Base-by-base conservation (phyloP, 2,888 invertebrate genomes). In the Xestia c-nigrum region DNA sequence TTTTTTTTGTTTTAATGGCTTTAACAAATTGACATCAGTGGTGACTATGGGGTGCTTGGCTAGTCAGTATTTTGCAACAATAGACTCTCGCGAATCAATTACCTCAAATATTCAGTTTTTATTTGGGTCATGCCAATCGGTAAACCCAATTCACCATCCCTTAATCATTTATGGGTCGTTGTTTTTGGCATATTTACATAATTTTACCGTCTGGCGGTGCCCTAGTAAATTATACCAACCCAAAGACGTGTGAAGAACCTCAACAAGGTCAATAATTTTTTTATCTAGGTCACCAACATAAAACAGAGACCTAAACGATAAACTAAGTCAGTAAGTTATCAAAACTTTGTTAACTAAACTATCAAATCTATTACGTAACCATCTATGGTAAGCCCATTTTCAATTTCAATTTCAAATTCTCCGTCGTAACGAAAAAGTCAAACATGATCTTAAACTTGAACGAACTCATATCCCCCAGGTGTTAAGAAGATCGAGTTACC, bases 381-480 rank as follows among this genome's bases (percentile, higher is more conserved):
- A 16, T 12, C 55, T 19, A 10, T 14, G 63, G 19, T 66, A 61
- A 21, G 12, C 24, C 50, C 38, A 68, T 63, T 80, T 78, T 38
- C 78, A 78, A 82, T 74, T 68, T 50, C 64, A 57, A 67, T 72
- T 70, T 65, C 79, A 67, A 79, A 79, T 72, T 67, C 14, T 38
- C 46, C 16, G 21, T 63, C 46, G n/a, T 59, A 80, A 67, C 2
- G 74, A 38, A 38, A 52, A 83, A 80, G 68, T 80, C 66, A 80
- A 78, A 80, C 69, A 70, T 65, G 65, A 52, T 61, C 19, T 12
- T 65, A 83, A 78, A 66, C 78, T 85, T 67, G 50, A 66, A 71
- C 24, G 9, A 67, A 72, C 47, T 74, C 50, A 67, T 74, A 74
- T 80, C 61, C 81, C 61, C n/a, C 74, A 80, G 83, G 82, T 76